Percentiles rank a stretch among this genome's conserved stretches.
These are phyloP conservation scores for Archivesica marissinica DNA, from an alignment of 1,140 invertebrate species.

Conservation along the genomic window DNA sequence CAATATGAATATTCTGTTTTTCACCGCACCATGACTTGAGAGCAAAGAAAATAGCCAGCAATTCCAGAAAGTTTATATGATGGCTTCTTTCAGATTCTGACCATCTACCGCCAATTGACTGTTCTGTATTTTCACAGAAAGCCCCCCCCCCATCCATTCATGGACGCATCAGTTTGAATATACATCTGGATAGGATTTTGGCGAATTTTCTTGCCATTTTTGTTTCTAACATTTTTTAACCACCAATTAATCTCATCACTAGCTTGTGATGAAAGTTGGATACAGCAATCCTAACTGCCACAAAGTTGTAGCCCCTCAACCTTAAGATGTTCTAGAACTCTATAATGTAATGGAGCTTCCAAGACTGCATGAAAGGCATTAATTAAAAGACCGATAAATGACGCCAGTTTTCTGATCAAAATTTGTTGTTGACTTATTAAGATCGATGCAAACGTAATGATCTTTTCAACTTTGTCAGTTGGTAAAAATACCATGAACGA, in stretches of 20 bases:
- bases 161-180: conserved; percentile 11
- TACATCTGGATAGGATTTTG: not conserved
- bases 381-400: conserved; percentile 42
- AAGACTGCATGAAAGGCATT: conserved; percentile 21
- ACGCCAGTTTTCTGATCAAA: conserved; percentile 8
- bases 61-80: not conserved
- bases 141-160: not conserved
- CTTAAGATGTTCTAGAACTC: not conserved
- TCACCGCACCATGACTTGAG: not conserved
- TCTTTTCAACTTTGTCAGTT: not conserved
- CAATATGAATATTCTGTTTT: conserved; percentile 22
- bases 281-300: not conserved
- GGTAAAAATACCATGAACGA: not conserved
- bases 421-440: not conserved
- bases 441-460: not conserved
- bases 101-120: not conserved
- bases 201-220: conserved; percentile 32
- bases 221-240: not conserved
- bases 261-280: not conserved
- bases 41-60: not conserved
- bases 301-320: not conserved
- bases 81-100: not conserved
- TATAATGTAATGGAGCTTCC: not conserved
- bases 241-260: conserved; percentile 20
- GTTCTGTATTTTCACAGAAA: not conserved